Percentiles rank a stretch among this genome's conserved stretches.
Evolutionary conservation across 1,140 invertebrate species (phyloP).

Genomic region (Bombus difficillimus): DNA sequence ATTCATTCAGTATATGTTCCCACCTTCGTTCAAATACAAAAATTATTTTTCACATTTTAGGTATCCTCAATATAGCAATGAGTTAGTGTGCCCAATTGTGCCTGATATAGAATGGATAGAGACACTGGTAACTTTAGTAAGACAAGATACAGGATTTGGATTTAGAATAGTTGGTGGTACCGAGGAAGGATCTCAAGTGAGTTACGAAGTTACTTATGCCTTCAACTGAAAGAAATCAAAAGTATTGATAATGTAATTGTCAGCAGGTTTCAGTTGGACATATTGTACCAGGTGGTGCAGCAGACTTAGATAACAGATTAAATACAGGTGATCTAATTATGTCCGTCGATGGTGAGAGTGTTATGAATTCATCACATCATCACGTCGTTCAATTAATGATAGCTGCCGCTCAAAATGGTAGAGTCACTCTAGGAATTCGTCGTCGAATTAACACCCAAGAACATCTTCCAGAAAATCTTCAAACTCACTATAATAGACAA

Average conservation of each 20-base stretch:
- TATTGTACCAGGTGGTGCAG: constrained; percentile 96
- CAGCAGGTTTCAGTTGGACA: constrained; percentile 94
- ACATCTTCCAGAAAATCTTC: constrained; percentile 74
- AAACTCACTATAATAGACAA: constrained; percentile 71
- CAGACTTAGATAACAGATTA: constrained; percentile 93
- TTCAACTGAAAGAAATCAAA: constrained; percentile 17
- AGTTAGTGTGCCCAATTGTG: constrained; percentile 79
- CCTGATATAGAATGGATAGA: constrained; percentile 87
- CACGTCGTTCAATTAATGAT: constrained; percentile 95
- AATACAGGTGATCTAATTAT: constrained; percentile 95
- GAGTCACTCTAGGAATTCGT: constrained; percentile 89
- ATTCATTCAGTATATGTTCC: not conserved
- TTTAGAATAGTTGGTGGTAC: constrained; percentile 99
- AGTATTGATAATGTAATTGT: constrained; percentile 62
- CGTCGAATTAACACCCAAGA: constrained; percentile 83
- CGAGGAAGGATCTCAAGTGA: constrained; percentile 97
- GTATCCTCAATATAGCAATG: constrained; percentile 77
- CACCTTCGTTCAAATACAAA: not conserved
- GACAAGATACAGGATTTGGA: constrained; percentile 95
- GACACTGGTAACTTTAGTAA: constrained; percentile 90
- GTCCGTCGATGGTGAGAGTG: constrained; percentile 91
- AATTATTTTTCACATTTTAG: constrained; percentile 64
- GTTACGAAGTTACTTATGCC: constrained; percentile 51
- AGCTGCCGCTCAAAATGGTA: constrained; percentile 89
- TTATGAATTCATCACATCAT: constrained; percentile 94